Evolutionary conservation across 2,113 vertebrate species (phyloP), one percentile per base, ranked within the genome.

Genomic region (Vicugna pacos): DNA sequence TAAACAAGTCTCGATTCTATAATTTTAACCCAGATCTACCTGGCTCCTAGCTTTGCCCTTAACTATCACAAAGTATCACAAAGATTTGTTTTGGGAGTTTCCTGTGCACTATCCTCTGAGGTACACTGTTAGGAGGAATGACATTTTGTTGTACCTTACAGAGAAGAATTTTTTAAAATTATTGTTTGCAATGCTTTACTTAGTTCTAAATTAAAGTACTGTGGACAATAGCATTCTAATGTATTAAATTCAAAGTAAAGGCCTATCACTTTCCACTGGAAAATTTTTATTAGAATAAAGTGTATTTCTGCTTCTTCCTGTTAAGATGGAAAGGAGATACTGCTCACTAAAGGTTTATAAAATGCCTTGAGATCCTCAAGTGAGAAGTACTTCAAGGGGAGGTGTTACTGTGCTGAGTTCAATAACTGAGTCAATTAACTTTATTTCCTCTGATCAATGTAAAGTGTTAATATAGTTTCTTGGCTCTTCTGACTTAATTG

Each of bases 351-450:
- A 87, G 69, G 17, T 81, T 96, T 90, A 50, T 52, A 65, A 95
- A 95, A n/a, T 87, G 26, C 28, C 52, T 58, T 80, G 58, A 92
- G 80, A 95, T 75, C 7, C 16, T 83, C 76, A 75, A 65, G 67
- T 80, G 52, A 52, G 35, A 77, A 81, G 77, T 89, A 86, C 28
- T 92, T 65, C 60, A 65, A n/a, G 52, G 28, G 67, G 52, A 96
- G 72, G 6, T 65, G 46, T 65, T 84, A 38, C 70, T 81, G 80
- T 54, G 38, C 42, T 91, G 52, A 60, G 26, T 83, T 96, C 94
- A 92, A 86, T 92, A 95, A 92, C 56, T 56, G 52, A 86, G 46
- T 60, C 89, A 92, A 94, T 92, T 82, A 94, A 81, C 58, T 97
- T 92, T 64, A 81, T 85, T 97, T 54, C 62, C n/a, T 95, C 50